Percentiles rank a stretch among this genome's conserved stretches.
Evolutionary conservation across 2,888 invertebrate genomes (phyloP).

Genomic region (Holacanthella duospinosa): DNA sequence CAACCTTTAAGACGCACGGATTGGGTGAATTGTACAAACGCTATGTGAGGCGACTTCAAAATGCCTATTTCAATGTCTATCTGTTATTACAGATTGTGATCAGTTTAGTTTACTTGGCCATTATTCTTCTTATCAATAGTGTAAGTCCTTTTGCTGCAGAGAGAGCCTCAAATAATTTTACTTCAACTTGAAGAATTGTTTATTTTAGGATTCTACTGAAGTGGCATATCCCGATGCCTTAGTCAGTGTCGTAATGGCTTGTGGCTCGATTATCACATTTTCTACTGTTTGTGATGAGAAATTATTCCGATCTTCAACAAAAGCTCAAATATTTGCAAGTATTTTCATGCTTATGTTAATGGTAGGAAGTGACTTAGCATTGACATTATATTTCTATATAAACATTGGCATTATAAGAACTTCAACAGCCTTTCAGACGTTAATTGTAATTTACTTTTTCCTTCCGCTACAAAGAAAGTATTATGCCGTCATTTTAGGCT

Average conservation of each 20-base stretch:
- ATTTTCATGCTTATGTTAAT: constrained; percentile 37
- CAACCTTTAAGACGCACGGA: constrained; percentile 63
- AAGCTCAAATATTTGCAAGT: constrained; percentile 44
- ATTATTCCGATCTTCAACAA: constrained; percentile 42
- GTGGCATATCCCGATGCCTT: constrained; percentile 45
- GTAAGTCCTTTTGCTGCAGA: constrained; percentile 12
- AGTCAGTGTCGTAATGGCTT: constrained; percentile 43
- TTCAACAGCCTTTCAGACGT: constrained; percentile 43
- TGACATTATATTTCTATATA: constrained; percentile 29
- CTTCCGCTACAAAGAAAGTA: constrained; percentile 47
- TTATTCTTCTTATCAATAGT: constrained; percentile 13
- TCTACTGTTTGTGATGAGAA: constrained; percentile 46
- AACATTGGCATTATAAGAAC: constrained; percentile 24
- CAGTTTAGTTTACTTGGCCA: constrained; percentile 50
- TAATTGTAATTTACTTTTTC: constrained; percentile 49
- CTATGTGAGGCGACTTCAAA: constrained; percentile 65
- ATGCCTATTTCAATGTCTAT: constrained; percentile 66
- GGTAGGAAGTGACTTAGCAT: constrained; percentile 30
- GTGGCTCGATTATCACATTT: constrained; percentile 44
- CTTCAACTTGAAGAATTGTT: not conserved
- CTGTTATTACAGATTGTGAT: constrained; percentile 58
- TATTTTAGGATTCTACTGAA: constrained; percentile 39
- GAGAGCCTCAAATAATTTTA: not conserved
- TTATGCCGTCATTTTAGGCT: constrained; percentile 58
- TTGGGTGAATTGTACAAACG: constrained; percentile 62